Evolutionary conservation across 2,888 invertebrate genomes (phyloP).

Genomic region (Volucella bombylans): DNA sequence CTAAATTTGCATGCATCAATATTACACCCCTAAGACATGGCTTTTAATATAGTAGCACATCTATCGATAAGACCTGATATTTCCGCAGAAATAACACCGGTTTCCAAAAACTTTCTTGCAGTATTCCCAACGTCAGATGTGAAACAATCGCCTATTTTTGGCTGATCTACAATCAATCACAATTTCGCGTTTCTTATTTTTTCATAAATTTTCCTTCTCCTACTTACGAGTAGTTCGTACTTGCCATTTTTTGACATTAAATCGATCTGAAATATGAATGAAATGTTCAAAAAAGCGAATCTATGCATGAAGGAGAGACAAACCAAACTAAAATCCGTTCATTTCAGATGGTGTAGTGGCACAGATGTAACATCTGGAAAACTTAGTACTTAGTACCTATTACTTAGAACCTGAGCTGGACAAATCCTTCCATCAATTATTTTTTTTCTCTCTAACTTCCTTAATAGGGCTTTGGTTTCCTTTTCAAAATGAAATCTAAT

Average conservation of each 20-base stretch:
- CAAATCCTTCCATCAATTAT: too few species aligned
- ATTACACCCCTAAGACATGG: conserved; percentile 11
- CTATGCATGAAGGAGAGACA: too few species aligned
- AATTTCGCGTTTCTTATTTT: too few species aligned
- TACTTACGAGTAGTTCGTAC: too few species aligned
- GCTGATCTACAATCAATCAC: conserved; percentile 6
- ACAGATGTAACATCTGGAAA: conserved; percentile 9
- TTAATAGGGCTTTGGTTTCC: too few species aligned
- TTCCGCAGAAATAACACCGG: background rate
- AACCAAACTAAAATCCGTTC: background rate
- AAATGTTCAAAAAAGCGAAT: too few species aligned
- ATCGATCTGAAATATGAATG: too few species aligned
- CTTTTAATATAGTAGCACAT: conserved; percentile 8
- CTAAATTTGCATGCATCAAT: background rate
- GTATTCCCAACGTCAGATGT: background rate
- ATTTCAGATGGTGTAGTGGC: background rate
- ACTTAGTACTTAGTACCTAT: too few species aligned
- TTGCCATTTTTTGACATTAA: background rate
- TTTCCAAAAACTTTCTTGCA: conserved; percentile 3
- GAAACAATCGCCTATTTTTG: background rate
- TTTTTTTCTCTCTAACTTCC: too few species aligned
- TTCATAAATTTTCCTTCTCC: too few species aligned
- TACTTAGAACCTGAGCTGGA: too few species aligned
- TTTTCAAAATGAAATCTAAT: too few species aligned
- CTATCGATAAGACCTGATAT: conserved; percentile 6